Base-by-base conservation (phyloP, 2,888 invertebrate genomes). In the Archips crataeganus region DNA sequence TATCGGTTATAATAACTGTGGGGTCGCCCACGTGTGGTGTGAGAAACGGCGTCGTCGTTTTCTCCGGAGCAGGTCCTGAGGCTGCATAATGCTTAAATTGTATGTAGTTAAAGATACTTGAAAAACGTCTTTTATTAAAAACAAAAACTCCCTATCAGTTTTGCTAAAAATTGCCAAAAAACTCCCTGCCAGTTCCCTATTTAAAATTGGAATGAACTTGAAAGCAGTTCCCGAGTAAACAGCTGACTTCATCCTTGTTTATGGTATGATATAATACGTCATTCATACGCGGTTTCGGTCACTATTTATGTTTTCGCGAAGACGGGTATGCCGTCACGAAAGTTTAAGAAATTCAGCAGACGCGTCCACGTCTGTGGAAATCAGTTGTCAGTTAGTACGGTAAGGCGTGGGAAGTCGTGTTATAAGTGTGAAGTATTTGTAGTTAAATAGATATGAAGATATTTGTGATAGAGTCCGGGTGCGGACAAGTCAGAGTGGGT, bases 221-320 rank as follows among this genome's bases (percentile, higher is more conserved):
- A 79, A 79, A 71, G 72, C 71, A 67, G 62, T 70, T 75, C 66
- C 70, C 66, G 75, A 76, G 79, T 79, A 75, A 77, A 75, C 75
- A 70, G 71, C 75, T 70, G 69, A 74, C 64, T 61, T 57, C 63
- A 65, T 66, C 69, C 70, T 59, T 71, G 57, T 76, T 76, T 76
- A 70, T 68, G 45, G 49, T 36, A 42, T 54, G n/a, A 42, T n/a
- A 61, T 15, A 34, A 60, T 75, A 75, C 77, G 77, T 76, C 75
- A 75, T 60, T 76, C 75, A 75, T 60, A 32, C 45, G 64, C 59
- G 47, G 62, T 63, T 34, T 65, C 59, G 42, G 59, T 60, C 60
- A 51, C 13, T 63, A 72, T 68, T 73, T 70, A 73, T 70, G 34
- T 69, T 57, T 13, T 49, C 54, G 66, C 61, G 32, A 49, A 45